phyloP scores from a whole-genome alignment of 2,797 vertebrate genomes.

The Etheostoma perlongum region DNA sequence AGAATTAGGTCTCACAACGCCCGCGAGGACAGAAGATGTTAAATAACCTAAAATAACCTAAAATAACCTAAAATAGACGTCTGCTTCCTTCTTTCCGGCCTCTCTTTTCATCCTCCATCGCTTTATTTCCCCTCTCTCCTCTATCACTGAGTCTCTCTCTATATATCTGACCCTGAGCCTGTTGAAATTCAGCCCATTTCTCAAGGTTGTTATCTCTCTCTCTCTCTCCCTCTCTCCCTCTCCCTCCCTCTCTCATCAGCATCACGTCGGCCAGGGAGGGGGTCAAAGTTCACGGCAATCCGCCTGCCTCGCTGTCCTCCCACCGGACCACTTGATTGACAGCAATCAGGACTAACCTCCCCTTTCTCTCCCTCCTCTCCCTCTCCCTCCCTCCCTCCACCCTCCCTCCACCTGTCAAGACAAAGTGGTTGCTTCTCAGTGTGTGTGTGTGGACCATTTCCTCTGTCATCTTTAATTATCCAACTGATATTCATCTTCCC shows the following conservation, averaged over 20 bases:
- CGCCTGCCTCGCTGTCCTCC: slow-evolving; percentile 91
- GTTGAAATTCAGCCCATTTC: slow-evolving; percentile 96
- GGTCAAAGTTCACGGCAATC: slow-evolving; percentile 92
- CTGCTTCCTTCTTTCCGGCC: slow-evolving; percentile 16
- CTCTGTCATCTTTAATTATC: slow-evolving; percentile 99
- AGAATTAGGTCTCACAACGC: too few species aligned
- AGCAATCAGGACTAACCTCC: slow-evolving; percentile 92
- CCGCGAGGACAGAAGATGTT: too few species aligned
- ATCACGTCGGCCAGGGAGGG: slow-evolving; percentile 72
- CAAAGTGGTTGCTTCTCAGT: slow-evolving; percentile 44
- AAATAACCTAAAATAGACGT: not conserved
- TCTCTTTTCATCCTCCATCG: not conserved
- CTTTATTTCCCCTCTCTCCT: not conserved
- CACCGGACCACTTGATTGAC: slow-evolving; percentile 95
- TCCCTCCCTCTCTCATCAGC: slow-evolving; percentile 85
- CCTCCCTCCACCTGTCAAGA: slow-evolving; percentile 61
- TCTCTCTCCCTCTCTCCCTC: slow-evolving; percentile 72
- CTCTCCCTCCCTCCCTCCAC: not conserved
- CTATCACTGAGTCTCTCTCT: not conserved
- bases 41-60: too few species aligned
- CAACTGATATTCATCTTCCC: slow-evolving; percentile 95
- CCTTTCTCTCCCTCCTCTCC: not conserved
- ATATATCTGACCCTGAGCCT: slow-evolving; percentile 65
- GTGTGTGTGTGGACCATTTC: slow-evolving; percentile 81
- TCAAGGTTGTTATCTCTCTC: slow-evolving; percentile 93